Percentiles rank a stretch among this genome's conserved stretches.
phyloP scores from a whole-genome alignment of 2,113 vertebrate species.

The Cettia cetti region DNA sequence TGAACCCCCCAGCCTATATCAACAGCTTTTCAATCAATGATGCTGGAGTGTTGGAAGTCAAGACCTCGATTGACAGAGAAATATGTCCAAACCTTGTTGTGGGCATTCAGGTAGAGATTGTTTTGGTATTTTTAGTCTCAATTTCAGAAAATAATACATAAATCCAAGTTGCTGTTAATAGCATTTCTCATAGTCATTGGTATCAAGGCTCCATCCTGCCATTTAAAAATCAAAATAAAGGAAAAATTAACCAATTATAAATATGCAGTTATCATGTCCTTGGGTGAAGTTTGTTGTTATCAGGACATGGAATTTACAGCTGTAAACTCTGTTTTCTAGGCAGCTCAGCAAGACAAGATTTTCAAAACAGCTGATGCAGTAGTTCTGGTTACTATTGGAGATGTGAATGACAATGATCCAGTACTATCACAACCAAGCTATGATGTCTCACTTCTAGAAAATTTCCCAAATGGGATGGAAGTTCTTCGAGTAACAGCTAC shows the following conservation, averaged over 20 bases:
- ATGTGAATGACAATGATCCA: constrained; percentile 72
- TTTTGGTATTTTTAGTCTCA: not conserved
- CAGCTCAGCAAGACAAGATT: constrained; percentile 68
- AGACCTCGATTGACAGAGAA: constrained; percentile 71
- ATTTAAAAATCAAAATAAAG: not conserved
- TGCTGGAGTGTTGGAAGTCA: constrained; percentile 67
- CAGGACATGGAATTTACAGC: not conserved
- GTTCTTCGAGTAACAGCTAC: constrained; percentile 62
- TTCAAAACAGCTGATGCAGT: constrained; percentile 70
- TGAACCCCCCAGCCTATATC: constrained; percentile 52
- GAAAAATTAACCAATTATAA: not conserved
- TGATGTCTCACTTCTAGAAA: constrained; percentile 65
- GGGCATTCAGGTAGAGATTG: constrained; percentile 71
- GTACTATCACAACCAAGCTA: constrained; percentile 62
- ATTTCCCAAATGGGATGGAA: constrained; percentile 56
- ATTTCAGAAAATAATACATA: not conserved
- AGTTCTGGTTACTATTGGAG: constrained; percentile 71
- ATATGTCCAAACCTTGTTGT: constrained; percentile 55
- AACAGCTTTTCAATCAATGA: constrained; percentile 38
- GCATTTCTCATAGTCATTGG: not conserved
- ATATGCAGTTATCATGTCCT: not conserved
- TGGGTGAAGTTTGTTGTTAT: not conserved
- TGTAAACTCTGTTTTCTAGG: constrained; percentile 60
- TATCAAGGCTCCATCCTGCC: not conserved
- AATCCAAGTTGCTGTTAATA: not conserved